These are phyloP conservation scores for Cephus rjabovi DNA, from an alignment of 2,888 invertebrate genomes.

Conservation along the genomic window DNA sequence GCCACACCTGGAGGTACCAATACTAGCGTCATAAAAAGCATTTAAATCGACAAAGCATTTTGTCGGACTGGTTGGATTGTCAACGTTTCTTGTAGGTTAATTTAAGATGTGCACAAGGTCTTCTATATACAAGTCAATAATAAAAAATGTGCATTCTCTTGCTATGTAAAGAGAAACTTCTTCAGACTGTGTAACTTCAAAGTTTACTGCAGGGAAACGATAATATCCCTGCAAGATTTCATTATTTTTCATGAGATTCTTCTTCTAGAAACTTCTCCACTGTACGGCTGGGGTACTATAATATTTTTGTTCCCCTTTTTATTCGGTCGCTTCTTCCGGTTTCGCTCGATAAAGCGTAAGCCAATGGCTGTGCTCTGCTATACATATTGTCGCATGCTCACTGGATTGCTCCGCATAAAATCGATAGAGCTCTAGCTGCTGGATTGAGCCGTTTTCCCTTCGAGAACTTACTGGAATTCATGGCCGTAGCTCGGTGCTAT, in stretches of 20 bases:
- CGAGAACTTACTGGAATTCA: background rate
- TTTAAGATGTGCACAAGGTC: background rate
- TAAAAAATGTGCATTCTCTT: background rate
- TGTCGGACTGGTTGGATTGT: background rate
- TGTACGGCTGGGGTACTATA: background rate
- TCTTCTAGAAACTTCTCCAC: background rate
- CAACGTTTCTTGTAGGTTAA: background rate
- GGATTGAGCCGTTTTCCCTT: background rate
- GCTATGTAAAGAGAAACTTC: background rate
- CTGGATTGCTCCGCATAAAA: constrained; percentile 5
- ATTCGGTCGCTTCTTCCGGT: constrained; percentile 5
- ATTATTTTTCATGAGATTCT: background rate
- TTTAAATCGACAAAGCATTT: background rate
- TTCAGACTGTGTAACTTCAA: background rate
- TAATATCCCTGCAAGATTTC: background rate
- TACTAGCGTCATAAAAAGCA: background rate
- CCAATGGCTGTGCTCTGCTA: constrained; percentile 2
- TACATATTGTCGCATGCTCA: constrained; percentile 4
- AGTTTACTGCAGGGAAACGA: background rate
- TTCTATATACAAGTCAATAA: background rate
- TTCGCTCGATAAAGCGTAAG: constrained; percentile 4
- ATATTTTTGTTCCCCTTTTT: background rate
- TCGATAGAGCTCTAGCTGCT: constrained; percentile 1
- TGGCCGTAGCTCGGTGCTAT: background rate
- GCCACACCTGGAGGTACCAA: background rate